Conservation (phyloP, 2,888 invertebrate species). For the Patella ulyssiponensis region DNA sequence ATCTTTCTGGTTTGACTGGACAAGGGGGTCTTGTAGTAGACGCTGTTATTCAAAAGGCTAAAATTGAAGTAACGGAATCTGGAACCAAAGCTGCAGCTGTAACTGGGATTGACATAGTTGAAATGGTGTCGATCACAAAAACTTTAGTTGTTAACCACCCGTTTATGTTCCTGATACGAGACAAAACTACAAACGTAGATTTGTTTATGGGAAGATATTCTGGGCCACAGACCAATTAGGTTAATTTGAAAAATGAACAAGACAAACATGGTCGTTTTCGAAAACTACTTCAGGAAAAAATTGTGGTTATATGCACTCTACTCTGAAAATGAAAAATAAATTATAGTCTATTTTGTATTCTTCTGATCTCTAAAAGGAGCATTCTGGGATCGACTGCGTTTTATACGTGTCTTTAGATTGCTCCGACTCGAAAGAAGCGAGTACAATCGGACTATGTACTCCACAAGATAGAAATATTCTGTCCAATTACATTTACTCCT, state of each 20-base stretch:
- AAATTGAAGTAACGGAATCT: background rate
- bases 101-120: background rate
- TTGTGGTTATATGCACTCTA: too few relatives aligned
- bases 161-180: background rate
- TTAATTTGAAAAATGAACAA: background rate
- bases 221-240: background rate
- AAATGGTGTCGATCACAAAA: background rate
- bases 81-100: conserved; percentile 4
- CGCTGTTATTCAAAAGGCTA: background rate
- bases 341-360: too few relatives aligned
- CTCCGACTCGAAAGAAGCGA: too few relatives aligned
- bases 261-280: too few relatives aligned
- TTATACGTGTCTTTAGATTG: too few relatives aligned
- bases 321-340: too few relatives aligned
- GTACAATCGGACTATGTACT: too few relatives aligned
- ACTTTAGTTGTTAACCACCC: background rate
- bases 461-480: too few relatives aligned
- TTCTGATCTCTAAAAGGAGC: too few relatives aligned
- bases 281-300: too few relatives aligned
- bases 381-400: too few relatives aligned
- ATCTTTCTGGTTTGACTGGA: conserved; percentile 4
- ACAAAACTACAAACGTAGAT: background rate
- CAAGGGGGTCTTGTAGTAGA: background rate
- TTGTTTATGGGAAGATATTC: background rate
- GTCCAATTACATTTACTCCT: too few relatives aligned